phyloP scores from a whole-genome alignment of 2,113 vertebrate species.

The Nipponia nippon region DNA sequence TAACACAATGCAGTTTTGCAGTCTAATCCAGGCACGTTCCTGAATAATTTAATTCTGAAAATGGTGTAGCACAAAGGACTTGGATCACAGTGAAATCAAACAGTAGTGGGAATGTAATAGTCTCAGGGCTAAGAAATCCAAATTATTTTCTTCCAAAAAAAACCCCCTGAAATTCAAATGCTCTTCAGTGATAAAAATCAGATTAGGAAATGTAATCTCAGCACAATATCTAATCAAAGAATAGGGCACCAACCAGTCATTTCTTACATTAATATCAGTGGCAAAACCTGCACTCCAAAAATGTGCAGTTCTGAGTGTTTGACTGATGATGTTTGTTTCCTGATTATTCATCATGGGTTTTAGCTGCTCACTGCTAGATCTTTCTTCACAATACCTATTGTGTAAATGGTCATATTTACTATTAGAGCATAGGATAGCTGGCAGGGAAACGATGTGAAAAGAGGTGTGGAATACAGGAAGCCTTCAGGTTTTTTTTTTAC shows the following conservation, averaged over 20 bases:
- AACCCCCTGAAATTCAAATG: background rate
- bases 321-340: background rate
- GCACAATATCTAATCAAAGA: background rate
- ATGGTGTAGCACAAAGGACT: background rate
- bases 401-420: background rate
- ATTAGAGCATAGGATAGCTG: background rate
- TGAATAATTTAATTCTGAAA: constrained; percentile 56
- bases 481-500: background rate
- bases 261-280: background rate
- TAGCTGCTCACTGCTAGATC: background rate
- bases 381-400: background rate
- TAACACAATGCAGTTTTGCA: constrained; percentile 36
- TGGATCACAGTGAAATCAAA: constrained; percentile 13
- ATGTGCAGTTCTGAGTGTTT: background rate
- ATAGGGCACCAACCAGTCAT: background rate
- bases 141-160: background rate
- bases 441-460: background rate
- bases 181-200: background rate
- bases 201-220: background rate
- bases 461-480: background rate
- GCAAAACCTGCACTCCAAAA: background rate
- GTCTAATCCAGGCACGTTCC: constrained; percentile 16
- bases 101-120: background rate
- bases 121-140: background rate
- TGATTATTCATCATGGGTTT: background rate